These are phyloP conservation scores for Mesodorylaimus sp. DNA, from an alignment of 2,888 invertebrate genomes.

Conservation along the genomic window DNA sequence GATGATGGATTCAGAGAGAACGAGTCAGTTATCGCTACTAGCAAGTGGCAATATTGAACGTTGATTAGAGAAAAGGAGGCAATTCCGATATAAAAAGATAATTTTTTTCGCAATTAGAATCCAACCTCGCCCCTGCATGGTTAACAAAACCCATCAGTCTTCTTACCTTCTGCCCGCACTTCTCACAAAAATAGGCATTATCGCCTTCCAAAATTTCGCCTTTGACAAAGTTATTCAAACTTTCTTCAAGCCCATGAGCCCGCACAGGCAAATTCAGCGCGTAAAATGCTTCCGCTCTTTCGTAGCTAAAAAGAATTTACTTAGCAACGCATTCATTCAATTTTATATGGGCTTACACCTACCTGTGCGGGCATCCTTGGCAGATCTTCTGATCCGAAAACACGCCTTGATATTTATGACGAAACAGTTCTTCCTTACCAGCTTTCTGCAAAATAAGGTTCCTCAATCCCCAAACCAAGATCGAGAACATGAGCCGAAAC, in stretches of 20 bases:
- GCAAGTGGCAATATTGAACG: no score
- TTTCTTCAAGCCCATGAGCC: slow-evolving; percentile 33
- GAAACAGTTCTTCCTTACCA: slow-evolving; percentile 34
- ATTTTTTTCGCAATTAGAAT: no score
- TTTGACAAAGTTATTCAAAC: slow-evolving; percentile 39
- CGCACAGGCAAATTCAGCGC: slow-evolving; percentile 36
- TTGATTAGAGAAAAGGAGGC: no score
- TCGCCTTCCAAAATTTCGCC: slow-evolving; percentile 40
- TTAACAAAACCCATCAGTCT: no score
- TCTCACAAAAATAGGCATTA: slow-evolving; percentile 40
- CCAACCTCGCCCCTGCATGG: no score
- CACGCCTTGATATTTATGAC: slow-evolving; percentile 36
- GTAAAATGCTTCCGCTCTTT: slow-evolving; percentile 37
- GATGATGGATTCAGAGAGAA: no score
- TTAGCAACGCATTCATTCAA: background rate
- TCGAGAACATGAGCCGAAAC: no score
- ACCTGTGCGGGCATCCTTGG: slow-evolving; percentile 39
- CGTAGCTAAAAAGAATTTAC: slow-evolving; percentile 30
- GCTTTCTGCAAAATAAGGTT: slow-evolving; percentile 24
- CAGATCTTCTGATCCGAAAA: slow-evolving; percentile 41
- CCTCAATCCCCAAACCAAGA: no score
- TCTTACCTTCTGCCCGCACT: slow-evolving; percentile 37
- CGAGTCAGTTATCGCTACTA: no score
- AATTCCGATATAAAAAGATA: no score
- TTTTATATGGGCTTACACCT: background rate